Base-by-base conservation (phyloP, 2,797 vertebrate species). In the Gouania willdenowi region DNA sequence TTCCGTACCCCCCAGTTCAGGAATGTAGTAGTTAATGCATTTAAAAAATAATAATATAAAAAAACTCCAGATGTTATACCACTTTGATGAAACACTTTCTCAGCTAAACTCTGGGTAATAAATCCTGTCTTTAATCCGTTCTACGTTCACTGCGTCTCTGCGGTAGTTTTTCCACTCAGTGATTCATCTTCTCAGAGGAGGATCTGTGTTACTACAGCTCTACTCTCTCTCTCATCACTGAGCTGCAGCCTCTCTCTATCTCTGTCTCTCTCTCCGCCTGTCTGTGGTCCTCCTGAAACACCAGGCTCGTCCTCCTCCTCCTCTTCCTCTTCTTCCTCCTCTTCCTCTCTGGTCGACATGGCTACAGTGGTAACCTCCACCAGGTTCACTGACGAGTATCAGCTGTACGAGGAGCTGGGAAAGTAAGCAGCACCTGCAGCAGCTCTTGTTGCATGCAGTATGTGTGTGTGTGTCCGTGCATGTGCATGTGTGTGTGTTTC, bases 401-500 rank as follows among this genome's bases (percentile, higher is more conserved):
- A 97, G 89, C 93, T 97, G 63, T 95, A 92, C 78, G 94, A 97
- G 83, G 94, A 96, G 77, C 93, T 97, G 75, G 94, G 94, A 88
- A 95, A 97, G 94, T 97, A 94, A 94, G 94, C 38, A 61, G 48
- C 55, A 37, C 15, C 47, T 36, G 25, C 37, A 11, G 59, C 41
- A 39, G 50, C 52, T 56, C 65, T 66, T 75, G 68, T 70, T 77
- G 72, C 66, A 30, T 79, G 53, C 51, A 41, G 32, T 36, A 10
- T 13, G 11, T 38, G 21, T 50, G 3, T 26, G 23, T 23, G n/a
- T 17, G 32, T 25, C 20, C 59, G 7, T 20, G n/a, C 27, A 39
- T 11, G 12, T 23, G 43, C 55, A 26, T 26, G 3, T 25, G 27
- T 19, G 30, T 47, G 50, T 51, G 31, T 42, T 36, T 26, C 36